Percentiles rank a stretch among this genome's conserved stretches.
Conservation (phyloP, 2,113 vertebrate genomes). For the Equus quagga region DNA sequence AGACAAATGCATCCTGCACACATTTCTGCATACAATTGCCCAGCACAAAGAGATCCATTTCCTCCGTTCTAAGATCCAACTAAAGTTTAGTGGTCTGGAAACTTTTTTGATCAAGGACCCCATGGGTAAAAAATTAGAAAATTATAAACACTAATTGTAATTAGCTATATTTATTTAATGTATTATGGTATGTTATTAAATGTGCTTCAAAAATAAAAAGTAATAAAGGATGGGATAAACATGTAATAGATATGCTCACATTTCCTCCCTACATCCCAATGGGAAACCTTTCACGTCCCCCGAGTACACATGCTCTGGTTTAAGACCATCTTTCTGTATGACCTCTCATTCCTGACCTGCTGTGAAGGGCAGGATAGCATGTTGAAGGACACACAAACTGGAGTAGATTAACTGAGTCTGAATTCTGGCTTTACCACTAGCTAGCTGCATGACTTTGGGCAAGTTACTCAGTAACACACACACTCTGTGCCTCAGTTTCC, state of each 20-base stretch:
- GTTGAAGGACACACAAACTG: neutral
- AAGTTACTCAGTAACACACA: neutral
- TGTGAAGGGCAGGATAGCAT: accelerated
- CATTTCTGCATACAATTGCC: neutral
- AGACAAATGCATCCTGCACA: neutral
- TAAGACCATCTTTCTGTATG: neutral
- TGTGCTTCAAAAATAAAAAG: neutral
- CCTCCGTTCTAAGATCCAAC: neutral
- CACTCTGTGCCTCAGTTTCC: neutral
- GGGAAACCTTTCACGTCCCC: neutral
- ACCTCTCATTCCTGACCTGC: neutral
- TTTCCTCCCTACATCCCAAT: neutral
- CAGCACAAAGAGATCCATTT: neutral
- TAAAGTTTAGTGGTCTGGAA: neutral
- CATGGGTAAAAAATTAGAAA: neutral
- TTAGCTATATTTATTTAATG: neutral
- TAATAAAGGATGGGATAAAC: neutral
- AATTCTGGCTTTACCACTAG: neutral
- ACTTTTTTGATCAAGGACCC: neutral
- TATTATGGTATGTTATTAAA: neutral
- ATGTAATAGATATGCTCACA: neutral
- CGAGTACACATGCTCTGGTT: accelerated
- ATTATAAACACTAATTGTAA: neutral
- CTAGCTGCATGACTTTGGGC: neutral
- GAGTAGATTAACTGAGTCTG: neutral